Evolutionary conservation across 2,797 vertebrate species (phyloP).

Genomic region (Columba guinea): DNA sequence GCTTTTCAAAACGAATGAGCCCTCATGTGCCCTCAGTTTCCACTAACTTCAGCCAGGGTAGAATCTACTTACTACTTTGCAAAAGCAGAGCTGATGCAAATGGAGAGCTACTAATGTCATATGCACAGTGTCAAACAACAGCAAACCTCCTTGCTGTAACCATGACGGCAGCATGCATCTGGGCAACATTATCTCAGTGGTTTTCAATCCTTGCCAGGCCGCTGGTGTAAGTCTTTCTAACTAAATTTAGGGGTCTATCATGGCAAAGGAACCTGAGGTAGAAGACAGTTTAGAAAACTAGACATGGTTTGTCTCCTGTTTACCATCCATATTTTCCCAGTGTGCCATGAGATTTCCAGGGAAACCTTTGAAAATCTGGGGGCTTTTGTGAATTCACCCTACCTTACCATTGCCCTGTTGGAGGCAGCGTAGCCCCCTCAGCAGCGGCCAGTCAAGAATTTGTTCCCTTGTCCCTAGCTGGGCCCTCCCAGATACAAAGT

Average conservation of each 20-base stretch:
- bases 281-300: background rate
- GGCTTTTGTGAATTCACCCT: background rate
- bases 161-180: background rate
- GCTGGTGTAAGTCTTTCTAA: background rate
- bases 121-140: background rate
- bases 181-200: background rate
- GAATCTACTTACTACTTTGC: background rate
- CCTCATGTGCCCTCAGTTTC: background rate
- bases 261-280: background rate
- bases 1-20: background rate
- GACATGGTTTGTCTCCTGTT: background rate
- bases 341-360: background rate
- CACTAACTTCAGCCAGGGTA: background rate
- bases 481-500: background rate
- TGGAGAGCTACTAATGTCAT: background rate
- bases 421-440: accelerated
- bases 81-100: background rate
- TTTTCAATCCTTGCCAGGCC: background rate
- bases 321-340: background rate
- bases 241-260: background rate
- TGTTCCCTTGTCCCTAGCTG: background rate
- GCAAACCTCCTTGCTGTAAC: background rate
- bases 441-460: background rate
- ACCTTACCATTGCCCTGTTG: background rate
- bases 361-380: background rate